These are phyloP conservation scores for Pituophis catenifer DNA, from an alignment of 2,113 vertebrate species.

Conservation along the genomic window DNA sequence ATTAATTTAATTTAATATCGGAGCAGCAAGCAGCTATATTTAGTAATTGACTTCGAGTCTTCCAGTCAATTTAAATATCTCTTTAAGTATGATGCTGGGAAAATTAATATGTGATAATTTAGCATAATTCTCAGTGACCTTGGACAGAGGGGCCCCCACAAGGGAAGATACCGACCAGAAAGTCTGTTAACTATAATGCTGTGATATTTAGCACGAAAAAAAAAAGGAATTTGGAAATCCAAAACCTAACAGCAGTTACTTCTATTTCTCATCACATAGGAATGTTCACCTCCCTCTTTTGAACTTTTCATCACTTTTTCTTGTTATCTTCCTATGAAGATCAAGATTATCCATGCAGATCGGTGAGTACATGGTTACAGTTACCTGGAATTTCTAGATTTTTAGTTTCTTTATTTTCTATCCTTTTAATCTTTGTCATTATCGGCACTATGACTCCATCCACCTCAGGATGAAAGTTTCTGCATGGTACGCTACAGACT, in stretches of 20 bases:
- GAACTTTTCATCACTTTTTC: not conserved
- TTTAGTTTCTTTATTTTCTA: too few relatives aligned
- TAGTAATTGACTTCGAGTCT: not conserved
- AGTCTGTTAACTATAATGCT: not conserved
- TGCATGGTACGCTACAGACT: not conserved
- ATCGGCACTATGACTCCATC: not conserved
- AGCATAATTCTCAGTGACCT: not conserved
- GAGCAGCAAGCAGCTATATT: not conserved
- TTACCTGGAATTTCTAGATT: not conserved
- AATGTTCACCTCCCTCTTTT: not conserved
- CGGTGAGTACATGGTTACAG: not conserved
- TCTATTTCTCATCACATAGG: not conserved
- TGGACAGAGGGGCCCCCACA: not conserved
- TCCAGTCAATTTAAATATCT: not conserved
- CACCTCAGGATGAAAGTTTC: not conserved
- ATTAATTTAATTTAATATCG: not conserved
- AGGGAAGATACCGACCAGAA: not conserved
- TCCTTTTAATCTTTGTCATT: not conserved
- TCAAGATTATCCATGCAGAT: not conserved
- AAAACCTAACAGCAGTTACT: not conserved
- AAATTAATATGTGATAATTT: not conserved
- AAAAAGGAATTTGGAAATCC: not conserved
- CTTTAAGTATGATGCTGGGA: not conserved
- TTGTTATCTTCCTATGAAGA: not conserved
- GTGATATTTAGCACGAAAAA: not conserved